A percentile compares a stretch with the other conserved stretches of the same genome.
Evolutionary conservation across 2,113 vertebrate genomes (phyloP).

Genomic region (Myiozetetes cayanensis): DNA sequence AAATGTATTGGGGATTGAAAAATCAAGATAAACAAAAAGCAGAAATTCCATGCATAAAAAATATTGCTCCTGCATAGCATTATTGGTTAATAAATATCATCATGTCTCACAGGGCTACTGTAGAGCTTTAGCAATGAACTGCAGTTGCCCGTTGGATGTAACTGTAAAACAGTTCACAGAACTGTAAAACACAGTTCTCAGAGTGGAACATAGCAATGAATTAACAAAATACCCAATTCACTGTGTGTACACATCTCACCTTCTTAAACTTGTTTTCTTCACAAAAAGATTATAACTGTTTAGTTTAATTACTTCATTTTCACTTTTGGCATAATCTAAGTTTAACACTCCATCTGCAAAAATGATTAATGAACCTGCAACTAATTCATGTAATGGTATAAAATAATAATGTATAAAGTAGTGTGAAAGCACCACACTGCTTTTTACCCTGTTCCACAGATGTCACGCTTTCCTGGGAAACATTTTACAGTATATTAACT

Average conservation of each 20-base stretch:
- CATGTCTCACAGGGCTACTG: background rate
- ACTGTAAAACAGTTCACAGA: background rate
- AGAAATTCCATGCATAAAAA: background rate
- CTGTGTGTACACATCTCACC: background rate
- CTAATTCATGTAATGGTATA: constrained; percentile 23
- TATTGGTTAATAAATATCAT: background rate
- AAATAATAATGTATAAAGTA: constrained; percentile 47
- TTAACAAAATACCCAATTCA: constrained; percentile 27
- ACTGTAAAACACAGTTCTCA: background rate
- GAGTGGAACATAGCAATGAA: background rate
- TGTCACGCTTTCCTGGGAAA: constrained; percentile 25
- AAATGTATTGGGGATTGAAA: background rate
- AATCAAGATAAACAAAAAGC: background rate
- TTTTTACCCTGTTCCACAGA: constrained; percentile 6
- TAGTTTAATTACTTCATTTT: constrained; percentile 69
- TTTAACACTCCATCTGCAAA: constrained; percentile 67
- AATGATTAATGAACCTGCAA: constrained; percentile 68
- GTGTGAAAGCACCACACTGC: background rate
- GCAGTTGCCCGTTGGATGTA: background rate
- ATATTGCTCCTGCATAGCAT: background rate
- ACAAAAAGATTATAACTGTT: constrained; percentile 56
- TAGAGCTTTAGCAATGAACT: background rate
- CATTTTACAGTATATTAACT: constrained; percentile 55
- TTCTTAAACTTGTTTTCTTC: constrained; percentile 58
- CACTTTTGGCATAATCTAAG: constrained; percentile 51